Evolutionary conservation across 2,797 vertebrate genomes (phyloP).

Genomic region (Phataginus tetradactyla): DNA sequence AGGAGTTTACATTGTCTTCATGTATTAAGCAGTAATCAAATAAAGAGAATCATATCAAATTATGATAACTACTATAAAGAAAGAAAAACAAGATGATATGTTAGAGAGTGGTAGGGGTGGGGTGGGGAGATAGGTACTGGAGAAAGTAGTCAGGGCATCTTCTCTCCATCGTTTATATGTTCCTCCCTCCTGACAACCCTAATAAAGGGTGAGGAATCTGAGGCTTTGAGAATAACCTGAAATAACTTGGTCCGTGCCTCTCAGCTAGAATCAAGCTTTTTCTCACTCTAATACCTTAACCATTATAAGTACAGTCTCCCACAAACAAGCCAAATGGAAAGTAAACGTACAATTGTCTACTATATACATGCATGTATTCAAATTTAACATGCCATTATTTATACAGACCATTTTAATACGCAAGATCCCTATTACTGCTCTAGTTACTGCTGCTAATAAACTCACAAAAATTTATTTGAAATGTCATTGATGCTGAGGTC

Average conservation of each 20-base stretch:
- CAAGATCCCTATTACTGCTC: not conserved
- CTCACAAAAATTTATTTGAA: not conserved
- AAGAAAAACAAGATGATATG: not conserved
- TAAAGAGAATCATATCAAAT: not conserved
- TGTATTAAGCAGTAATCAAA: not conserved
- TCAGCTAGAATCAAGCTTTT: not conserved
- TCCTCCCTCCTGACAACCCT: not conserved
- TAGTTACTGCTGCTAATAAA: not conserved
- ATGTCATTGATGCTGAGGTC: not conserved
- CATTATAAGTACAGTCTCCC: not conserved
- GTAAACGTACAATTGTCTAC: not conserved
- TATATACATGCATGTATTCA: not conserved
- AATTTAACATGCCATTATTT: not conserved
- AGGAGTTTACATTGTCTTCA: not conserved
- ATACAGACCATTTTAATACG: not conserved
- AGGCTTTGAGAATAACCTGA: not conserved
- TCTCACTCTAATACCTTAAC: not conserved
- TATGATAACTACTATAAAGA: not conserved
- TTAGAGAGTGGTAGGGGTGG: not conserved
- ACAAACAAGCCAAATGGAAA: not conserved
- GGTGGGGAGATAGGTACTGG: rapidly evolving
- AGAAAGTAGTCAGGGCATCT: not conserved
- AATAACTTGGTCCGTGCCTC: not conserved
- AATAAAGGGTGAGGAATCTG: not conserved
- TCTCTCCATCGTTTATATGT: not conserved